Evolutionary conservation across 2,797 vertebrate species (phyloP), one percentile per base, ranked within the genome.

Genomic region (Aselliscus stoliczkanus): DNA sequence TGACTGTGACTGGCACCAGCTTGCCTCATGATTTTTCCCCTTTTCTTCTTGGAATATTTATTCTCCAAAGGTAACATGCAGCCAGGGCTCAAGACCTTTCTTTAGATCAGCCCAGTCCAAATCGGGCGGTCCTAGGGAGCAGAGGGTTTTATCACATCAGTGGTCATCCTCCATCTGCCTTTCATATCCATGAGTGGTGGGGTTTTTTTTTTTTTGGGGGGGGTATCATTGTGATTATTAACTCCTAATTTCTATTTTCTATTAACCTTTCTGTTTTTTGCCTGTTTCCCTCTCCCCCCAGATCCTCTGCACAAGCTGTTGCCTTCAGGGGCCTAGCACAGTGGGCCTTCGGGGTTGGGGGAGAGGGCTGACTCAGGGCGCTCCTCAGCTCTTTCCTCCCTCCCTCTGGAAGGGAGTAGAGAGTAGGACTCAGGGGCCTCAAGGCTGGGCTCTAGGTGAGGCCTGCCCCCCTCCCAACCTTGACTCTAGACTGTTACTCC

Each of bases 401-500:
- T 93, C 82, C 72, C 70, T 88, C 85, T 50, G 72, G 94, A 65
- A 93, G 84, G 81, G 83, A 93, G 52, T 42, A 27, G 0, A 1
- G 93, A 89, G 18, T 52, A 25, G 0, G 1, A 87, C 95, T 93
- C 69, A 84, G 95, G 93, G 94, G 88, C 95, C 70, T 64, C 88
- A 81, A 42, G 20, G 75, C 69, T 90, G 84, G 88, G 70, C 81
- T 95, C 76, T 64, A 14, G 42, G 83, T 70, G 62, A 95, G 90
- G 82, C 91, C 89, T 44, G 52, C 47, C 73, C 47, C 70, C 25
- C 65, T 93, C 73, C 20, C 39, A 93, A 90, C 76, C 72, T 95
- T 94, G 31, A 72, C 97, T 98, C 98, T 98, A 99, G 99, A 99
- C 99, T 99, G 99, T 99, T 99, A 99, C 98, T 98, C 98, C 98